Conservation (phyloP, 1,140 invertebrate species). For the Scaptomyza graminum region DNA sequence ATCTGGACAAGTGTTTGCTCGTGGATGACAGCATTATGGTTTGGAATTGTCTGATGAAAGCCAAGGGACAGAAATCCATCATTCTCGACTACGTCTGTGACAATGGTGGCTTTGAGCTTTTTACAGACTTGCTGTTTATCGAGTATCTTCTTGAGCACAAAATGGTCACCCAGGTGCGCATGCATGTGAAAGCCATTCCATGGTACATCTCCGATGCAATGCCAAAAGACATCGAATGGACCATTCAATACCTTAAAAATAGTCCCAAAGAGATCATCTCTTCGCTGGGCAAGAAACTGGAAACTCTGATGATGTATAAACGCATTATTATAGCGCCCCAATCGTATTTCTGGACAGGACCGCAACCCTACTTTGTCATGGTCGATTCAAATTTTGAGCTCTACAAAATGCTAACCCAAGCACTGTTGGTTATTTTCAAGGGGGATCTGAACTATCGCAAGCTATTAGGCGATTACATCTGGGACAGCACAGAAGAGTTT, state of each 20-base stretch:
- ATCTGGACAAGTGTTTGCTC: constrained; percentile 88
- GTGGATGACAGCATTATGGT: constrained; percentile 87
- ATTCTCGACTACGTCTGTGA: constrained; percentile 93
- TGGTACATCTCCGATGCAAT: constrained; percentile 98
- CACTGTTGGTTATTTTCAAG: constrained; percentile 94
- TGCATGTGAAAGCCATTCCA: constrained; percentile 95
- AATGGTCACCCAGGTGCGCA: constrained; percentile 89
- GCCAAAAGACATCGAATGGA: constrained; percentile 90
- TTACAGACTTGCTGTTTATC: constrained; percentile 94
- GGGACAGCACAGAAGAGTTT: constrained; percentile 90
- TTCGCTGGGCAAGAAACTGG: constrained; percentile 85
- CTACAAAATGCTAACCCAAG: constrained; percentile 88
- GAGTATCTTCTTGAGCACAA: constrained; percentile 89
- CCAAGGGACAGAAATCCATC: constrained; percentile 7
- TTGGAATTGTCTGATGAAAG: constrained; percentile 84
- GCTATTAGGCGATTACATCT: constrained; percentile 94
- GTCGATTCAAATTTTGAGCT: constrained; percentile 87
- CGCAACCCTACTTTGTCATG: constrained; percentile 92
- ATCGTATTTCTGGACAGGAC: constrained; percentile 94
- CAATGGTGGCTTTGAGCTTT: constrained; percentile 97
- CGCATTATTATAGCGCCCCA: constrained; percentile 83
- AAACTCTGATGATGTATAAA: constrained; percentile 84
- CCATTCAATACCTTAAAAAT: constrained; percentile 84
- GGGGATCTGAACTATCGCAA: constrained; percentile 99
- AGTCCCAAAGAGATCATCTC: constrained; percentile 72